Evolutionary conservation across 2,888 invertebrate species (phyloP), one percentile per base, ranked within the genome.

Genomic region (Cheilosia grossa): DNA sequence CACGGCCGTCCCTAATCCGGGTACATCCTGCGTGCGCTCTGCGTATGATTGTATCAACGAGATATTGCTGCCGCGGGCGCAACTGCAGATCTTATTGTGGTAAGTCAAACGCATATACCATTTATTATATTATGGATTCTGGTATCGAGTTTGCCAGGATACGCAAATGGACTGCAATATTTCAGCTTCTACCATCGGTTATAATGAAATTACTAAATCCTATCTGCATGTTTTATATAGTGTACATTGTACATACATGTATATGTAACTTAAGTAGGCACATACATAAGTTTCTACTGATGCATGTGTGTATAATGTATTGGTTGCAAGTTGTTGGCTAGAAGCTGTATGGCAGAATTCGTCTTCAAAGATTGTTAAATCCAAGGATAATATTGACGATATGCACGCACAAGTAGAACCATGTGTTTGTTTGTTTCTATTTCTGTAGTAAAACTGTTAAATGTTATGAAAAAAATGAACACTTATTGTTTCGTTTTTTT

Each of bases 41-140:
- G 85, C 85, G 85, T 85, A 80, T 85, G 85, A 85, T 85, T 85
- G 80, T 72, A 85, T 80, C 75, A 85, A 77, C 75, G 75, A 85
- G 85, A 85, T 85, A 85, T 85, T 85, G 61, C 40, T 42, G 85
- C 85, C 85, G 17, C 51, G 21, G 85, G 85, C 80, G n/a, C 42
- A 33, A 80, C 61, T 72, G 66, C 85, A 85, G 85, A 85, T 85
- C 85, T 80, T 80, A 80, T 80, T 85, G 75, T 77, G 72, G 80
- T 75, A 80, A 85, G 75, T 85, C 85, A 75, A 85, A 85, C 75
- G 85, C 79, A 85, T 85, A 80, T 85, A 80, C 67, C 85, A 85
- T 85, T 80, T 80, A 85, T 77, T 80, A 77, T 85, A 61, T 24
- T 80, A 85, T 80, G 75, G 75, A 80, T 80, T 80, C 85, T 85